Conservation (phyloP, 2,888 invertebrate species). For the Stenchaetothrips biformis region DNA sequence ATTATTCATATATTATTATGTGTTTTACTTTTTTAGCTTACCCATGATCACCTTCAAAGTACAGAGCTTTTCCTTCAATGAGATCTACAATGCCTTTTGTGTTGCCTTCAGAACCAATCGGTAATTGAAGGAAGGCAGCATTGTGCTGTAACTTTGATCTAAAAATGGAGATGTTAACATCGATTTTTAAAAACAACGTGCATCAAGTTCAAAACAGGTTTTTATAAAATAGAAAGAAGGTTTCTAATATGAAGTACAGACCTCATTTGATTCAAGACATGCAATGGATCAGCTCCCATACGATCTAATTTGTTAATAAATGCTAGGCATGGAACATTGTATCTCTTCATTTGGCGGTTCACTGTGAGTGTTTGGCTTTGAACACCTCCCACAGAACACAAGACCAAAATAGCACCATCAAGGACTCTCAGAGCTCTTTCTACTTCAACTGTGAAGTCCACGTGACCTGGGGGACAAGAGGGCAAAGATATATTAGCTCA, state of each 20-base stretch:
- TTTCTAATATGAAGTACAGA: conserved; percentile 39
- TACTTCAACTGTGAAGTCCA: conserved; percentile 98
- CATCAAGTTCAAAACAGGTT: conserved; percentile 36
- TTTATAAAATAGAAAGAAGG: conserved; percentile 6
- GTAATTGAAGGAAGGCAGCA: conserved; percentile 92
- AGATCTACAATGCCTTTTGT: conserved; percentile 87
- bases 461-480: conserved; percentile 65
- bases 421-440: conserved; percentile 91
- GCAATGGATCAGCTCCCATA: conserved; percentile 75
- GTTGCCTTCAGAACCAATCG: conserved; percentile 87
- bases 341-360: conserved; percentile 93
- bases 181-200: conserved; percentile 52
- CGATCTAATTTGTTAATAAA: conserved; percentile 98
- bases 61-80: conserved; percentile 77
- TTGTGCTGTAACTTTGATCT: conserved; percentile 88
- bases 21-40: conserved; percentile 40
- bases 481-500: not conserved
- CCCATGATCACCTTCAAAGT: conserved; percentile 88
- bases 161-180: conserved; percentile 31
- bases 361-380: conserved; percentile 98
- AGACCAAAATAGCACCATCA: conserved; percentile 90
- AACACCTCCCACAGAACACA: conserved; percentile 97
- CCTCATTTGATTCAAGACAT: conserved; percentile 54
- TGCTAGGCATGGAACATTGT: conserved; percentile 92
- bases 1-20: conserved; percentile 19